Percentiles rank a stretch among this genome's conserved stretches.
Evolutionary conservation across 2,888 invertebrate species (phyloP).

Genomic region (Drosophila testacea): DNA sequence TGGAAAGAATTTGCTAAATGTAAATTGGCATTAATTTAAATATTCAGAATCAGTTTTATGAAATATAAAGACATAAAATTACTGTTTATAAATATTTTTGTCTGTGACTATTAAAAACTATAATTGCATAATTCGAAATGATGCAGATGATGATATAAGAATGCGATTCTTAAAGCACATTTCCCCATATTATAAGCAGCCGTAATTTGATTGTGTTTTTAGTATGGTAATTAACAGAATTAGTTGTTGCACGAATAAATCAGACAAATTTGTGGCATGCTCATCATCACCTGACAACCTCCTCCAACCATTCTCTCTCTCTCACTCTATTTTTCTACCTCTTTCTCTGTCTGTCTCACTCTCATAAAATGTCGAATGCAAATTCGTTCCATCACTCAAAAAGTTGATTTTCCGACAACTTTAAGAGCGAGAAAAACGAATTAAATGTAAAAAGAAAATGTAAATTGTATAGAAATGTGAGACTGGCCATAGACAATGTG

Average conservation of each 20-base stretch:
- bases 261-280: constrained; percentile 11
- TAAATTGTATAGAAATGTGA: constrained; percentile 55
- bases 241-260: constrained; percentile 26
- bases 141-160: constrained; percentile 27
- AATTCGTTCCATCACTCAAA: constrained; percentile 82
- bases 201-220: constrained; percentile 34
- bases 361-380: constrained; percentile 62
- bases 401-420: constrained; percentile 57
- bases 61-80: not conserved
- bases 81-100: not conserved
- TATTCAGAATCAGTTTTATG: not conserved
- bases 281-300: constrained; percentile 12
- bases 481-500: constrained; percentile 65
- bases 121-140: constrained; percentile 19
- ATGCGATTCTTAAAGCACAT: not conserved
- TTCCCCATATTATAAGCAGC: constrained; percentile 1
- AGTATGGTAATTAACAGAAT: constrained; percentile 45
- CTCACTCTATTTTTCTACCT: not conserved
- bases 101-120: not conserved
- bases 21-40: too few relatives aligned
- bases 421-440: constrained; percentile 51
- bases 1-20: too few relatives aligned
- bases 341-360: not conserved
- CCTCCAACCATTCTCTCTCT: not conserved
- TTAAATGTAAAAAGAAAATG: constrained; percentile 57